Base-by-base conservation (phyloP, 2,888 invertebrate genomes). In the Thecocarcelia acutangulata region DNA sequence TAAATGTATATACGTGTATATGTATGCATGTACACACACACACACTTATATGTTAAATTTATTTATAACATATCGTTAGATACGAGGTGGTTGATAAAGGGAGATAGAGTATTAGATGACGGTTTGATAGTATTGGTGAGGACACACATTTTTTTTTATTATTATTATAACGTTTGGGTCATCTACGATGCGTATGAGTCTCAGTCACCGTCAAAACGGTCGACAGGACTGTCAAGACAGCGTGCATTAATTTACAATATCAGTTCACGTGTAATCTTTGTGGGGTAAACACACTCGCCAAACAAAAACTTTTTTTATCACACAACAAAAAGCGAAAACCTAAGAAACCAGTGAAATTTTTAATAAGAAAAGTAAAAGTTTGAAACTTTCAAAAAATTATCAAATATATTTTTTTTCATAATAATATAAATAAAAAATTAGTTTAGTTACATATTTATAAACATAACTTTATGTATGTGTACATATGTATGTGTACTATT, bases 261-360 rank as follows among this genome's bases (percentile, higher is more conserved):
- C 89, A 90, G 90, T 90, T 87, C 89, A 89, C 89, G 88, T 86
- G 87, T 88, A 89, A 87, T 88, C 88, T 87, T 87, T 89, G 90
- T 88, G 89, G 90, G 89, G 90, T 89, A 88, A 89, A 89, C 89
- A 90, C 84, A 83, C 81, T 77, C 83, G 56, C 37, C 81, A 80
- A 79, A 77, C 68, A 79, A 79, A 66, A 75, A 61, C 50, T 46
- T 52, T 19, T 37, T 46, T 33, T 33, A 8, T 9, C 33, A 6
- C 3, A 28, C 5, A 33, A 8, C 33, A 3, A 37, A 73, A 72
- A 70, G 58, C 12, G 19, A 64, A n/a, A 68, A 72, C 21, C 72
- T n/a, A 44, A 72, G 72, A 79, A 79, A 52, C 64, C 78, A 12
- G 42, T 64, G 72, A 66, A 77, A 21, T 21, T 50, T 54, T 56